Evolutionary conservation across 2,888 invertebrate species (phyloP), one percentile per base, ranked within the genome.

Genomic region (Mimachlamys varia): DNA sequence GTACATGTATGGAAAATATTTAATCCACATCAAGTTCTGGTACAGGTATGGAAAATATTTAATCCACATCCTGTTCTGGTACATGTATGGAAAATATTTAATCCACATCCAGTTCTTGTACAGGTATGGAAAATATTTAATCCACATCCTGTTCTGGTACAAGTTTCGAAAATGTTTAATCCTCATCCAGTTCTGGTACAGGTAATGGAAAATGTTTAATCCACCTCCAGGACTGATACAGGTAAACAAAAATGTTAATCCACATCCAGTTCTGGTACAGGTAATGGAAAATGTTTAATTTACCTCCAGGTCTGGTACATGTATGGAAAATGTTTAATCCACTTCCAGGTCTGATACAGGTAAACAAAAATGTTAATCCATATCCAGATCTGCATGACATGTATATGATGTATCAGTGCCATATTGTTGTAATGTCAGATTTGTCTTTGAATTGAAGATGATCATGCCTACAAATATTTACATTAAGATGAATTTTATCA

Each of bases 281-380:
- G 94, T 96, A 94, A n/a, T 89, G 89, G 5, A 44, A 44, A 44
- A 44, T 7, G 44, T 7, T 44, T 5, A 44, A 44, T 44, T 7
- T 7, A 44, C 44, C 7, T 7, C 44, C 44, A 44, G 3, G 3
- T 44, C 7, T 7, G n/a, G n/a, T n/a, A 44, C 44, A 44, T n/a
- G n/a, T n/a, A n/a, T n/a, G n/a, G n/a, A n/a, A n/a, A n/a, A n/a
- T n/a, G n/a, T n/a, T n/a, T n/a, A n/a, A n/a, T n/a, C n/a, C n/a
- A n/a, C n/a, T n/a, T n/a, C n/a, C 95, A 95, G 89, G 93, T 96
- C 22, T 96, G 95, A 95, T 96, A 94, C 92, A 94, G 96, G 94
- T 96, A 94, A 89, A 89, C 4, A 44, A 44, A 44, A 44, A 3
- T 3, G 4, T 44, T 5, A 44, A 44, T 44, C 44, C 44, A 44